Percentiles rank a stretch among this genome's conserved stretches.
phyloP scores from a whole-genome alignment of 2,113 vertebrate species.

The Atlantisia rogersi region DNA sequence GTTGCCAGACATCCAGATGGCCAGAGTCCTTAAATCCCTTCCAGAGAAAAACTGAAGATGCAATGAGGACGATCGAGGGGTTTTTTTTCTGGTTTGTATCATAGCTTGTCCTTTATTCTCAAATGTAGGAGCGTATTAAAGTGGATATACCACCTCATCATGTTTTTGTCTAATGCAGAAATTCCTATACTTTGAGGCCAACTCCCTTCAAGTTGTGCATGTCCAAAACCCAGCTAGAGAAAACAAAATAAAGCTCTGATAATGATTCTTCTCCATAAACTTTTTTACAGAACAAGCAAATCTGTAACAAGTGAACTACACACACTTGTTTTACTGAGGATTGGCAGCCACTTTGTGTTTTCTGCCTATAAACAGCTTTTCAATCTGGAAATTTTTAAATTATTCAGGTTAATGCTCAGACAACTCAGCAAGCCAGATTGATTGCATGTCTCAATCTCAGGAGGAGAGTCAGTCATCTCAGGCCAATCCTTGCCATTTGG shows the following conservation, averaged over 20 bases:
- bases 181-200: not conserved
- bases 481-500: not conserved
- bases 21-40: slow-evolving; percentile 66
- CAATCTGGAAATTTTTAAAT: not conserved
- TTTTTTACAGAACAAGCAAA: slow-evolving; percentile 17
- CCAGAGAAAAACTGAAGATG: slow-evolving; percentile 47
- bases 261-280: not conserved
- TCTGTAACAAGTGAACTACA: not conserved
- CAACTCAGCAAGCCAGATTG: not conserved
- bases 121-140: not conserved
- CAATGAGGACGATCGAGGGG: not conserved
- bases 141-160: not conserved
- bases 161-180: not conserved
- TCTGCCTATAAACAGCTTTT: not conserved
- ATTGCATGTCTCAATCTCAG: not conserved
- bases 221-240: not conserved
- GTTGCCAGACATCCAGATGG: slow-evolving; percentile 73
- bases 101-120: slow-evolving; percentile 14
- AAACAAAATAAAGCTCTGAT: not conserved
- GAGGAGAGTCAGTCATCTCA: not conserved
- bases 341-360: not conserved
- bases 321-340: not conserved
- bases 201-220: not conserved
- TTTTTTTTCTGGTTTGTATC: not conserved
- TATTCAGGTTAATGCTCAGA: slow-evolving; percentile 3